A percentile compares a stretch with the other conserved stretches of the same genome.
Evolutionary conservation across 92 coral and sea anemone genomes (phyloP).

Genomic region (Muricea muricata): DNA sequence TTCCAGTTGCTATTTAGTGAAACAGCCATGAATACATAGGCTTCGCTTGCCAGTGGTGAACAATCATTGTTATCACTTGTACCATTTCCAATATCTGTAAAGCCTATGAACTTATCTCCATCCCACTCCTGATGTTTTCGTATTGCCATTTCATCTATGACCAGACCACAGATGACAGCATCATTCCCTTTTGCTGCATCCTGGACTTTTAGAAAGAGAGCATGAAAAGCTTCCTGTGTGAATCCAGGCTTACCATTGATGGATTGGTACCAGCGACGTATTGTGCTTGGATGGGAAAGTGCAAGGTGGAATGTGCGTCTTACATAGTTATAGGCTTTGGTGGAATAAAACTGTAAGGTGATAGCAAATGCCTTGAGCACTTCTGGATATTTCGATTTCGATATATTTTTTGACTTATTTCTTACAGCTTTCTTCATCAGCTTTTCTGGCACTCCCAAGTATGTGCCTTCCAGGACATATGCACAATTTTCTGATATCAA

Average conservation of each 20-base stretch:
- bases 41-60: no score
- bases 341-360: slow-evolving; percentile 33
- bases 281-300: slow-evolving; percentile 14
- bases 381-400: slow-evolving; percentile 9
- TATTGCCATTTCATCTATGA: slow-evolving; percentile 43
- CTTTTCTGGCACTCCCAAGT: slow-evolving; percentile 31
- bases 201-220: slow-evolving; percentile 29
- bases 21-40: no score
- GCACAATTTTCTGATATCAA: slow-evolving; percentile 19
- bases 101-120: no score
- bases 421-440: slow-evolving; percentile 1
- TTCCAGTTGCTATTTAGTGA: slow-evolving; percentile 22
- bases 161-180: slow-evolving; percentile 18
- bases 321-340: slow-evolving; percentile 39
- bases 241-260: slow-evolving; percentile 30
- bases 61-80: no score
- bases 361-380: slow-evolving; percentile 14
- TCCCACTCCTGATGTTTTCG: no score
- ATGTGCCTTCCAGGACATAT: slow-evolving; percentile 19
- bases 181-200: slow-evolving; percentile 14
- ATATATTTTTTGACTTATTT: slow-evolving; percentile 14
- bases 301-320: slow-evolving; percentile 27
- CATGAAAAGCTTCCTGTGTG: no score
- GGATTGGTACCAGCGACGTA: slow-evolving; percentile 20
- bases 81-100: no score